Conservation (phyloP, 2,888 invertebrate genomes). For the Strigamia crassipes region DNA sequence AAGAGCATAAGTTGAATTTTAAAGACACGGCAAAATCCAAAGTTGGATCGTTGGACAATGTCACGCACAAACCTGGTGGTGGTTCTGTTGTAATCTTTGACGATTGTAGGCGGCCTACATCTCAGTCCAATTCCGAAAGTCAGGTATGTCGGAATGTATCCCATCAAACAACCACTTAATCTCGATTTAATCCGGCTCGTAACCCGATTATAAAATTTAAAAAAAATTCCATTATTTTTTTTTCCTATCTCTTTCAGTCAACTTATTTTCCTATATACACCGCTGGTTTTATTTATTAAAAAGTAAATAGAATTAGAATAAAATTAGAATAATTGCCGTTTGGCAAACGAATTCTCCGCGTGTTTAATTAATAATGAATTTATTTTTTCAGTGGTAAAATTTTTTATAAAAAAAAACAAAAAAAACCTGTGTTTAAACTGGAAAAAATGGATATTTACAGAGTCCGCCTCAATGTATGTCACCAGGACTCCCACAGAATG, state of each 20-base stretch:
- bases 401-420: too few relatives aligned
- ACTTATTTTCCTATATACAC: too few relatives aligned
- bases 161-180: background rate
- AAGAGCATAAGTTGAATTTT: conserved; percentile 51
- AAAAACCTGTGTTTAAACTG: background rate
- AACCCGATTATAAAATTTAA: too few relatives aligned
- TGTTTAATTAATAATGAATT: background rate
- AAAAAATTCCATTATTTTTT: too few relatives aligned
- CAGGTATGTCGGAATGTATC: conserved; percentile 16
- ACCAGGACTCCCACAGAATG: background rate
- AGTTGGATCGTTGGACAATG: conserved; percentile 58
- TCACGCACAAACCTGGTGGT: conserved; percentile 55
- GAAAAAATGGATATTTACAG: background rate
- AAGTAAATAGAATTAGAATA: too few relatives aligned
- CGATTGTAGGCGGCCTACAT: conserved; percentile 46
- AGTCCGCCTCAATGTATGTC: background rate
- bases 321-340: too few relatives aligned
- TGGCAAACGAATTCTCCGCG: too few relatives aligned
- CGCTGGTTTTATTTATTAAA: too few relatives aligned
- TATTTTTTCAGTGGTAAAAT: background rate
- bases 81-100: conserved; percentile 50
- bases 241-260: too few relatives aligned
- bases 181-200: background rate
- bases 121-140: conserved; percentile 48
- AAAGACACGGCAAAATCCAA: conserved; percentile 54